Evolutionary conservation across 2,888 invertebrate genomes (phyloP), one percentile per base, ranked within the genome.

Genomic region (Lasioglossum lativentre): DNA sequence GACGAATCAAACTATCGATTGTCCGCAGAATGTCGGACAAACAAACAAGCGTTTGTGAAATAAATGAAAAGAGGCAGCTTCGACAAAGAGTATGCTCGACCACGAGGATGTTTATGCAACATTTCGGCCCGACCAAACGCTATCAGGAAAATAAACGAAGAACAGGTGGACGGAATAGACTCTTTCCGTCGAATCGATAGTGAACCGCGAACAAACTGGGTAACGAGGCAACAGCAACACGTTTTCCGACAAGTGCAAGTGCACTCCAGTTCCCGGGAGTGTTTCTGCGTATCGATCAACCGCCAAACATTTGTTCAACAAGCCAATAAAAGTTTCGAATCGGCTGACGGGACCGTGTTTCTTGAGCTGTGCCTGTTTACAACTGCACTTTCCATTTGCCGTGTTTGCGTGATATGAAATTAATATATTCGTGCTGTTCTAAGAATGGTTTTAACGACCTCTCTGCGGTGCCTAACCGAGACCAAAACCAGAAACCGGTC

Each of bases 141-240:
- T 19, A 30, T 66, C 34, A 23, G 14, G 40, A 68, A 40, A 40
- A 68, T 23, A 68, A 68, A 40, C 40, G n/a, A 40, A n/a, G 38
- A 23, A 19, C 38, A 68, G 40, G n/a, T n/a, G 23, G 38, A 23
- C 12, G 1, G 27, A 42, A 45, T 56, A 19, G 19, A 66, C 27
- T 63, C 45, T 34, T 59, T 72, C 56, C 34, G 38, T 45, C 14
- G 38, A 63, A 80, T 85, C 85, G 73, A 88, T 88, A 80, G 63
- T 56, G 52, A 19, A 72, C 56, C 59, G 30, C 2, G 16, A 23
- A n/a, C 27, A 23, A 78, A 82, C n/a, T 78, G 16, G 66, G 74
- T 80, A 83, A 86, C 68, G 71, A 77, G 75, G 83, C 79, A 73
- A 80, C 47, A 70, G 63, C 72, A 80, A 70, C 56, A 70, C 40